phyloP scores from a whole-genome alignment of 2,888 invertebrate species.

The Parnassius apollo region DNA sequence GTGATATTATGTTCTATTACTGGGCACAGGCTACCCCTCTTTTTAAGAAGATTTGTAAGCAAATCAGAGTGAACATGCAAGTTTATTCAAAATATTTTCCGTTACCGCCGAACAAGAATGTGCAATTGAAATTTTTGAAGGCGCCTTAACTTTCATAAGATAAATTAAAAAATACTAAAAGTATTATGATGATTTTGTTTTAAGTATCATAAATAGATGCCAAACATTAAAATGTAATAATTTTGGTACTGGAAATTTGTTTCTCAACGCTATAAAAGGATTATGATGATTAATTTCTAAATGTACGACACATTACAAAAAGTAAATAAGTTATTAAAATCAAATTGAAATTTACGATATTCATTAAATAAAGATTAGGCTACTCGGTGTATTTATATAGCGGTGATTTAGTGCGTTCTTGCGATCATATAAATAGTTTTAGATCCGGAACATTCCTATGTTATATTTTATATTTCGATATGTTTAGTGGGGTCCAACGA shows the following conservation, averaged over 20 bases:
- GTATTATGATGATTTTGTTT: not conserved
- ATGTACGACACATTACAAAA: conserved; percentile 47
- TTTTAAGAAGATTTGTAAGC: too few relatives aligned
- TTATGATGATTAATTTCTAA: conserved; percentile 61
- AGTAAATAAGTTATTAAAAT: conserved; percentile 76
- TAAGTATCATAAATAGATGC: conserved; percentile 9
- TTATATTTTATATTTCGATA: conserved; percentile 59
- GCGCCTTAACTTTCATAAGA: too few relatives aligned
- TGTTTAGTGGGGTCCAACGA: conserved; percentile 60
- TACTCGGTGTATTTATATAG: conserved; percentile 44
- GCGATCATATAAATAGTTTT: conserved; percentile 57
- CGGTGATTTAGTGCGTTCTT: conserved; percentile 68
- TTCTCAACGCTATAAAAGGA: conserved; percentile 45
- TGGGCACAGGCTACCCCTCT: too few relatives aligned
- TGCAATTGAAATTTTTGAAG: too few relatives aligned
- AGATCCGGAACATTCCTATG: conserved; percentile 58
- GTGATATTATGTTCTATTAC: too few relatives aligned
- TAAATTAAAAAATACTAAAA: too few relatives aligned
- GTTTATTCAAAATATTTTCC: too few relatives aligned
- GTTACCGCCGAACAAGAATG: too few relatives aligned
- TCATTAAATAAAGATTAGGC: conserved; percentile 74
- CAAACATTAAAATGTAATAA: conserved; percentile 2
- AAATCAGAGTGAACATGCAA: too few relatives aligned
- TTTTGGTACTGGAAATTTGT: conserved; percentile 44
- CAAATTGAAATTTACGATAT: conserved; percentile 74